phyloP scores from a whole-genome alignment of 2,888 invertebrate genomes.

The Diarsia dahlii region DNA sequence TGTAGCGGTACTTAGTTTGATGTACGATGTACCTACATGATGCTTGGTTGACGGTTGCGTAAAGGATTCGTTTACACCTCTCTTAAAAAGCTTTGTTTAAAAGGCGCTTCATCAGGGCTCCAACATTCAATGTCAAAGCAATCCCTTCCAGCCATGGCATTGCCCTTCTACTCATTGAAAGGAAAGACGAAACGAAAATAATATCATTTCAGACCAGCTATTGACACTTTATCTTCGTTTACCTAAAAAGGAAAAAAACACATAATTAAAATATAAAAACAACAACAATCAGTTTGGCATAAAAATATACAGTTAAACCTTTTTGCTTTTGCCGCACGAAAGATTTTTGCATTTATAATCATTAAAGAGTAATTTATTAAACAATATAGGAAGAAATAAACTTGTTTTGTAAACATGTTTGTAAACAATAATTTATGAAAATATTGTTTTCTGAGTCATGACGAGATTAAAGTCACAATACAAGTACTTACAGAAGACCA shows the following conservation, averaged over 20 bases:
- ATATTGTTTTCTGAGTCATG: constrained; percentile 8
- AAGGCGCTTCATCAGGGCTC: neutral
- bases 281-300: no score
- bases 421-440: constrained; percentile 14
- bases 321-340: constrained; percentile 41
- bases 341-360: constrained; percentile 25
- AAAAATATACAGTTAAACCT: constrained; percentile 20
- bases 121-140: constrained; percentile 18
- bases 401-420: constrained; percentile 5
- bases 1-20: no score
- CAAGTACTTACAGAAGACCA: constrained; percentile 4
- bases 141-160: constrained; percentile 31
- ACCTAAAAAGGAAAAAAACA: neutral
- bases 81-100: no score
- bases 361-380: constrained; percentile 23
- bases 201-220: neutral
- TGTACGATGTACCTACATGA: no score
- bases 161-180: constrained; percentile 8
- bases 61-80: no score
- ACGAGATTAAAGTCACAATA: neutral
- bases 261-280: no score
- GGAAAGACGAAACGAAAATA: constrained; percentile 5
- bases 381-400: constrained; percentile 49
- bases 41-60: no score
- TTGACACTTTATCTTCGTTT: neutral